Evolutionary conservation across 2,113 vertebrate genomes (phyloP).

Genomic region (Nibea coibor): DNA sequence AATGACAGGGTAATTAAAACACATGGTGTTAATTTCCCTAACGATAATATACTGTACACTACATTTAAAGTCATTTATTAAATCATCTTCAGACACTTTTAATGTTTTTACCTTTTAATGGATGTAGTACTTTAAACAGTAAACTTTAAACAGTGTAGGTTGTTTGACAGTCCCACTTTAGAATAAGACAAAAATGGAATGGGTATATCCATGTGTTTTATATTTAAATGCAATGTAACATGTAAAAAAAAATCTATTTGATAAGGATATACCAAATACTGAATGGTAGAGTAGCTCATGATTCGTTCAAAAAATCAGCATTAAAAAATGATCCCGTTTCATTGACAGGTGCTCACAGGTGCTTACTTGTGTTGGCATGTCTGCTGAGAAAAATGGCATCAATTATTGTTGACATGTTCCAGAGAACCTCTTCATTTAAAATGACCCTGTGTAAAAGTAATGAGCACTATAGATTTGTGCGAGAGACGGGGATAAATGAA

Average conservation of each 20-base stretch:
- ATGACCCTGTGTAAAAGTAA: conserved; percentile 64
- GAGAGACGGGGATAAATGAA: conserved; percentile 31
- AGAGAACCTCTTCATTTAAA: conserved; percentile 48
- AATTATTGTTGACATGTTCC: background rate
- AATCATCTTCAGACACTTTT: conserved; percentile 39
- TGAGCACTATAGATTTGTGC: conserved; percentile 55
- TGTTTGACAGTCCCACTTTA: background rate
- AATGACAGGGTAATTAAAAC: conserved; percentile 73
- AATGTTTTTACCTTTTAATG: conserved; percentile 32
- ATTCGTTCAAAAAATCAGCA: conserved; percentile 41
- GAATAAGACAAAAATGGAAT: background rate
- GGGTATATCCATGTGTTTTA: background rate
- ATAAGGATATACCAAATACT: conserved; percentile 11
- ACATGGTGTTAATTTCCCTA: conserved; percentile 62
- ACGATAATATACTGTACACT: conserved; percentile 52
- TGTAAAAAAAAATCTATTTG: background rate
- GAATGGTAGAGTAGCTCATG: conserved; percentile 1
- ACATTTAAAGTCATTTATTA: conserved; percentile 56
- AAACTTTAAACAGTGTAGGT: conserved; percentile 11
- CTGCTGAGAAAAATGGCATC: background rate
- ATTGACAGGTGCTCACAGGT: background rate
- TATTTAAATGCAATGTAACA: background rate
- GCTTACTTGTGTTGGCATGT: conserved; percentile 6
- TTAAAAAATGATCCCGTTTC: conserved; percentile 38
- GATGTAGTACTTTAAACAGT: background rate